Base-by-base conservation (phyloP, 1,140 invertebrate genomes). In the Caerostris darwini region DNA sequence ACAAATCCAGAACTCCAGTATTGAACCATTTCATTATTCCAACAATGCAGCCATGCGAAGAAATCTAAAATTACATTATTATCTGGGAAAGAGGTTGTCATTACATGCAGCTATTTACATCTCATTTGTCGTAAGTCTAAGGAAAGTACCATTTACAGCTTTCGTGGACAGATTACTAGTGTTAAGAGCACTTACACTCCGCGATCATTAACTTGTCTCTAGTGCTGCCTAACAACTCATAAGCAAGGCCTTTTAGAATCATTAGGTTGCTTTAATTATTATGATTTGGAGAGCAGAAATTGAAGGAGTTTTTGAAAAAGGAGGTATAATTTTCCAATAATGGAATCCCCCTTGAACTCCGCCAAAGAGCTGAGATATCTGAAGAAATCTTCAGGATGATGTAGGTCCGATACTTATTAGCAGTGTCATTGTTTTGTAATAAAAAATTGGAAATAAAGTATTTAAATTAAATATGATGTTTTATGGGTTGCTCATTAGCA, bases 181-280 rank as follows among this genome's bases (percentile, higher is more conserved):
- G 34, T 50, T 64, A 50, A 59, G 8, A 54, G 85, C 59, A 87
- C 85, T 59, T 87, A 53, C 85, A 17, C 59, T 50, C 34, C 14
- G 14, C 10, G 59, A 87, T 61, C 85, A 87, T 87, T 87, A 87
- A 87, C 85, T 87, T 64, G 59, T 87, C 85, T 3, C 85, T 87
- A 5, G 10, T 53, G 59, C 85, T 12, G 12, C 34, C 58, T 59
- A 87, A 87, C 85, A 87, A 64, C 58, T 87, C 85, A 87, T 61
- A 87, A 87, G 64, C 58, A 87, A 87, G 58, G 12, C 59, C 85
- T 87, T 87, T 61, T 87, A 87, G 14, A 58, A 50, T 64, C 85
- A 87, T 87, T 87, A 87, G 5, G 17, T 14, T 53, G 17, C 7
- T 7, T 50, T 64, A 87, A 87, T 87, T 64, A 87, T 87, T 64